A percentile compares a stretch with the other conserved stretches of the same genome.
These are phyloP conservation scores for Melolontha melolontha DNA, from an alignment of 2,888 invertebrate genomes.

Conservation along the genomic window DNA sequence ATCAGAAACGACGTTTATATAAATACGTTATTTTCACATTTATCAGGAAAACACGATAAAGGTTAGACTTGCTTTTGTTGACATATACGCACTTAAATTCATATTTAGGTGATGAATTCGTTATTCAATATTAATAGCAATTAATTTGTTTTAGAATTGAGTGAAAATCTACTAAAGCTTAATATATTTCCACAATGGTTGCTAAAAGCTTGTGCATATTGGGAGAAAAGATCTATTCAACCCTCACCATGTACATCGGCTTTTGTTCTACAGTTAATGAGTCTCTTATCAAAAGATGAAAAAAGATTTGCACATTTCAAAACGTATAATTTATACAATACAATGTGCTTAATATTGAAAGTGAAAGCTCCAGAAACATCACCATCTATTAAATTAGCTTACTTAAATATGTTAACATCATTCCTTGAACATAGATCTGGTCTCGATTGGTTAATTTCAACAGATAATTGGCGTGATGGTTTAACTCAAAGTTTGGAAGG, in stretches of 20 bases:
- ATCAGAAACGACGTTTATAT: slow-evolving; percentile 74
- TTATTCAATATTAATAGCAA: slow-evolving; percentile 8
- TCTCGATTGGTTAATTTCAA: slow-evolving; percentile 73
- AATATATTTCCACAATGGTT: slow-evolving; percentile 66
- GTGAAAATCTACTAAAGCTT: slow-evolving; percentile 58
- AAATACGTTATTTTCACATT: slow-evolving; percentile 73
- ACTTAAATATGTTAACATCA: slow-evolving; percentile 72
- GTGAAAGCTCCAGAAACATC: slow-evolving; percentile 62
- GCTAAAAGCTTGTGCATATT: slow-evolving; percentile 61
- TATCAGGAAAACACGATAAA: slow-evolving; percentile 67
- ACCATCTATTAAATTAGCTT: slow-evolving; percentile 76
- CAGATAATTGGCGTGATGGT: slow-evolving; percentile 75
- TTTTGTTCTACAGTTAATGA: slow-evolving; percentile 75
- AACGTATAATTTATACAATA: slow-evolving; percentile 63
- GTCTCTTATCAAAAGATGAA: slow-evolving; percentile 72
- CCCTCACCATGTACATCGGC: slow-evolving; percentile 68
- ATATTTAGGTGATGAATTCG: slow-evolving; percentile 14
- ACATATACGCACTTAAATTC: slow-evolving; percentile 7
- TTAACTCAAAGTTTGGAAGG: slow-evolving; percentile 73
- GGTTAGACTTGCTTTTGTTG: slow-evolving; percentile 60
- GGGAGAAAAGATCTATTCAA: slow-evolving; percentile 58
- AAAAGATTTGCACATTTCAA: slow-evolving; percentile 71
- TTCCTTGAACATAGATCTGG: slow-evolving; percentile 75
- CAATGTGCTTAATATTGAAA: slow-evolving; percentile 59
- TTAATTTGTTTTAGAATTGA: slow-evolving; percentile 59